Evolutionary conservation across 2,113 vertebrate species (phyloP), one percentile per base, ranked within the genome.

Genomic region (Anoplopoma fimbria): DNA sequence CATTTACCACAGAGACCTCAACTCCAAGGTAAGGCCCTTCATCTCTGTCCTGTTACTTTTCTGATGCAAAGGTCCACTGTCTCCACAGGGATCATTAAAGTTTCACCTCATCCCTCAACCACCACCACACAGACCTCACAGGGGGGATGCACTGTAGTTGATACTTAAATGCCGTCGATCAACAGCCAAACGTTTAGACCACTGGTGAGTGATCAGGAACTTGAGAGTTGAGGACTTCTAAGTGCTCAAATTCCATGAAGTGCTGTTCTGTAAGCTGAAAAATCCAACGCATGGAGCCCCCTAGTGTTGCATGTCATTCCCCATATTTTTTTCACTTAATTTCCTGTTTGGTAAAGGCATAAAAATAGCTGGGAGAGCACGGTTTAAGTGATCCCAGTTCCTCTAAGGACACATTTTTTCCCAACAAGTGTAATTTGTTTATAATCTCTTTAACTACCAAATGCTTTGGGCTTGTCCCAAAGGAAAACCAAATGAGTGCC

Each of bases 1-100:
- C 91, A 97, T 97, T 91, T 97, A 97, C 89, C 97, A 97, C 91
- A 92, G 97, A 77, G 97, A 97, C 91, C 96, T 97, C 75, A 97
- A 97, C 91, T 97, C 97, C 42, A 97, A 97, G 95, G 97, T 96
- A 88, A 71, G 51, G 45, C 6, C 38, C 6, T 49, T 34, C 19
- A 0, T 10, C n/a, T 25, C 40, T 51, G 23, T 4, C 13, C 42
- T 23, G 10, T 25, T 13, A 15, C 33, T 38, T 38, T 40, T 29
- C 67, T 14, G 19, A 42, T 33, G 45, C 19, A 23, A 23, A 14
- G n/a, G 23, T 55, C 45, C 51, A 38, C 8, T 25, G 57, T 33
- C 29, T 21, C 19, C 31, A n/a, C 64, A 40, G 9, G 63, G 33
- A 9, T 33, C 27, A 61, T 61, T 31, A 21, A 62, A 34, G 31